These are phyloP conservation scores for Lacerta viridis DNA, from an alignment of 2,797 vertebrate genomes.

Conservation along the genomic window DNA sequence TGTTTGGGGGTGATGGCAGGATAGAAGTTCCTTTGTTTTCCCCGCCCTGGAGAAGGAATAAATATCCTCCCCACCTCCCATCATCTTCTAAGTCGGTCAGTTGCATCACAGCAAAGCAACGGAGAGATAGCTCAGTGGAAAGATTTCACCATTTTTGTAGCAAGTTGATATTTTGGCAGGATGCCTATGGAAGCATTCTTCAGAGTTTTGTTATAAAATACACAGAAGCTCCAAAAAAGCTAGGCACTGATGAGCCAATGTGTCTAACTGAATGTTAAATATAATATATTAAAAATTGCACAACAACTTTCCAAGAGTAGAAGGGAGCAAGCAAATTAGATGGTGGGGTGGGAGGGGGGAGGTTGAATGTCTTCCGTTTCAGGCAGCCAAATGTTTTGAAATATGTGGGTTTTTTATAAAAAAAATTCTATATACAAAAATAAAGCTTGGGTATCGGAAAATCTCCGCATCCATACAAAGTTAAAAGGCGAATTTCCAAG, in stretches of 20 bases:
- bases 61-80: not conserved
- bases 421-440: too few relatives aligned
- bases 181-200: not conserved
- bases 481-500: conserved; percentile 28
- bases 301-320: not conserved
- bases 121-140: not conserved
- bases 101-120: not conserved
- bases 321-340: not conserved
- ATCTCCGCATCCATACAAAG: not conserved
- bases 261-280: not conserved
- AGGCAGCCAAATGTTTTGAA: not conserved
- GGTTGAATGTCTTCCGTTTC: not conserved
- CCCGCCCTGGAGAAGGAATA: conserved; percentile 4
- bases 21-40: not conserved
- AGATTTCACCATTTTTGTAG: not conserved
- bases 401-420: not conserved
- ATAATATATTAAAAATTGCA: not conserved
- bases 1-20: conserved; percentile 27
- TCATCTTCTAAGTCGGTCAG: not conserved
- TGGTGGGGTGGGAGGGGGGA: not conserved
- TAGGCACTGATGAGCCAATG: not conserved
- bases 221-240: conserved; percentile 9
- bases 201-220: not conserved
- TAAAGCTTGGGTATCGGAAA: conserved; percentile 3
- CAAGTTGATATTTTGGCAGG: fast-evolving